phyloP scores from a whole-genome alignment of 1,140 invertebrate genomes.

The Cephus cinctus region DNA sequence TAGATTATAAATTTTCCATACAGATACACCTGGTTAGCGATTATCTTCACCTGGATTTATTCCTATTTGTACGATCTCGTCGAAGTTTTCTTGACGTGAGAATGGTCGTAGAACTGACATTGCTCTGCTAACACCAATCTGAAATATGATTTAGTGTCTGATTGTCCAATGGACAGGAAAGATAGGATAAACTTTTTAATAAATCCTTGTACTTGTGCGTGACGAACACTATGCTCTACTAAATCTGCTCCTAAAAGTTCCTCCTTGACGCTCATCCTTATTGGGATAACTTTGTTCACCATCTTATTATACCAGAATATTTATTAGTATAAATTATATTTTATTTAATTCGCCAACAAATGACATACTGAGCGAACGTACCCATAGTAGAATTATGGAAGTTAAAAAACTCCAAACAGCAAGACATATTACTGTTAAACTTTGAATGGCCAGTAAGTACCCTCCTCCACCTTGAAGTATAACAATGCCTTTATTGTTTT shows the following conservation, averaged over 20 bases:
- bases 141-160: constrained; percentile 12
- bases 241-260: constrained; percentile 87
- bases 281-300: constrained; percentile 76
- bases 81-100: constrained; percentile 46
- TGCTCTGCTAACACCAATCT: constrained; percentile 65
- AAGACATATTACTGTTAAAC: constrained; percentile 69
- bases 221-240: constrained; percentile 77
- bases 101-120: constrained; percentile 60
- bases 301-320: too few relatives aligned
- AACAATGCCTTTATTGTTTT: constrained; percentile 1
- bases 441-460: constrained; percentile 82
- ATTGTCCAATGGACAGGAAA: constrained; percentile 5
- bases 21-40: constrained; percentile 27
- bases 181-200: neutral
- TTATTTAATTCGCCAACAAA: too few relatives aligned
- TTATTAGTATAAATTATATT: neutral
- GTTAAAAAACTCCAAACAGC: constrained; percentile 69
- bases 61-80: constrained; percentile 54
- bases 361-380: constrained; percentile 28
- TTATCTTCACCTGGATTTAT: constrained; percentile 59
- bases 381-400: constrained; percentile 71
- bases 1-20: constrained; percentile 19
- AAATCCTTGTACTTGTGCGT: constrained; percentile 54
- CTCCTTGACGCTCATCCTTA: constrained; percentile 80
- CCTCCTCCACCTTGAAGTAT: constrained; percentile 72